phyloP scores from a whole-genome alignment of 1,140 invertebrate species.

The Luehdorfia chinensis region DNA sequence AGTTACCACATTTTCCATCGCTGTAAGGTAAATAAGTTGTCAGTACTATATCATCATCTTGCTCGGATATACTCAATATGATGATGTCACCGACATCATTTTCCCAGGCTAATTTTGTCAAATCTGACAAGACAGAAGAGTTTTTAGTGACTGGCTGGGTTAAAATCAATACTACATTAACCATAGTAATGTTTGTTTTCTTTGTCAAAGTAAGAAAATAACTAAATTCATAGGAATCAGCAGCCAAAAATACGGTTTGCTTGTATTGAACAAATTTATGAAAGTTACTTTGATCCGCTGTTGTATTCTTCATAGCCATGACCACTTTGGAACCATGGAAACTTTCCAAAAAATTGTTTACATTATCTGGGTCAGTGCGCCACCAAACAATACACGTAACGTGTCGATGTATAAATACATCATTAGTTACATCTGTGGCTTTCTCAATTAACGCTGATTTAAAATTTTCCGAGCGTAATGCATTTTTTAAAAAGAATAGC shows the following conservation, averaged over 20 bases:
- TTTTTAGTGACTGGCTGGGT: conserved; percentile 12
- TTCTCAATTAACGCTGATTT: conserved; percentile 18
- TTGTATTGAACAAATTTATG: conserved; percentile 25
- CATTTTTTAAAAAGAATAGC: neutral
- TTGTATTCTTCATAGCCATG: conserved; percentile 9
- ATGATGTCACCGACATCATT: conserved; percentile 39
- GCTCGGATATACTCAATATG: conserved; percentile 24
- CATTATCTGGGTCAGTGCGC: conserved; percentile 15
- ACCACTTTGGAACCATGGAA: conserved; percentile 27
- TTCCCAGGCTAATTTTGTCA: conserved; percentile 35
- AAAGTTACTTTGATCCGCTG: neutral
- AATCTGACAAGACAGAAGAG: conserved; percentile 5
- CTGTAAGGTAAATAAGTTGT: conserved; percentile 42
- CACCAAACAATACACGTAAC: conserved; percentile 27
- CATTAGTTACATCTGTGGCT: conserved; percentile 20
- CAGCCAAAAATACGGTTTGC: conserved; percentile 39
- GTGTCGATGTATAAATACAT: conserved; percentile 13
- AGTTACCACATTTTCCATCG: conserved; percentile 33
- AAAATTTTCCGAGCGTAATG: neutral
- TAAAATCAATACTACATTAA: conserved; percentile 35
- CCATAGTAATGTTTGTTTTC: conserved; percentile 23
- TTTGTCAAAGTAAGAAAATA: conserved; percentile 29
- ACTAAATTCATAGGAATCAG: conserved; percentile 28
- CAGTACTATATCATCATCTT: conserved; percentile 21
- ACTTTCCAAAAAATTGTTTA: conserved; percentile 23